A percentile compares a stretch with the other conserved stretches of the same genome.
Evolutionary conservation across 1,140 invertebrate genomes (phyloP).

Genomic region (Amyelois transitella): DNA sequence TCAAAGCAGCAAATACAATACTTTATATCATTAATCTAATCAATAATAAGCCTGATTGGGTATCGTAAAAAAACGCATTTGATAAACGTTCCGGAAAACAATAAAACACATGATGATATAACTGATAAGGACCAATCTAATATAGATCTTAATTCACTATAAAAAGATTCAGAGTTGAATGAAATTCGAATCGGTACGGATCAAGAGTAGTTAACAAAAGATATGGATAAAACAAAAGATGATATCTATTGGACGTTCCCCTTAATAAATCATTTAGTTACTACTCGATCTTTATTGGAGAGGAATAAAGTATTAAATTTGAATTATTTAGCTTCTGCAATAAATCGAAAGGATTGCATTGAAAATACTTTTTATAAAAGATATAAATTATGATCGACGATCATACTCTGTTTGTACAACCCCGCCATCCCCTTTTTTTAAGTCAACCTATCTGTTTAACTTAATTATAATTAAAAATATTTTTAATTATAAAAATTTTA

Average conservation of each 20-base stretch:
- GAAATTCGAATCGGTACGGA: neutral
- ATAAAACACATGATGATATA: neutral
- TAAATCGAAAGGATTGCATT: too few species aligned
- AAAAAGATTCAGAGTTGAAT: neutral
- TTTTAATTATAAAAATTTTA: too few species aligned
- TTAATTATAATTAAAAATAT: too few species aligned
- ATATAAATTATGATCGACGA: too few species aligned
- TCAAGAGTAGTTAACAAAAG: neutral
- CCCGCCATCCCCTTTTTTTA: too few species aligned
- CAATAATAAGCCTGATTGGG: slow-evolving; percentile 23
- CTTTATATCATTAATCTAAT: slow-evolving; percentile 45
- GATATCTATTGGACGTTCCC: slow-evolving; percentile 15
- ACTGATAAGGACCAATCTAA: neutral
- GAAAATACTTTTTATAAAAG: too few species aligned
- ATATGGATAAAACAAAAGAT: slow-evolving; percentile 21
- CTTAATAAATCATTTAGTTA: slow-evolving; percentile 23
- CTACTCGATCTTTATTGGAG: neutral
- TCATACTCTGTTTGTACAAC: too few species aligned
- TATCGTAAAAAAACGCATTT: slow-evolving; percentile 17
- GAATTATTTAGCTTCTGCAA: too few species aligned
- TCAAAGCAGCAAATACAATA: slow-evolving; percentile 22
- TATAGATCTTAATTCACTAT: neutral
- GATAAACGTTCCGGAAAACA: slow-evolving; percentile 22
- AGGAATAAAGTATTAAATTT: neutral
- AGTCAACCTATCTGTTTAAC: too few species aligned